Percentiles rank a stretch among this genome's conserved stretches.
phyloP scores from a whole-genome alignment of 2,888 invertebrate species.

The Heliconius ethilla region DNA sequence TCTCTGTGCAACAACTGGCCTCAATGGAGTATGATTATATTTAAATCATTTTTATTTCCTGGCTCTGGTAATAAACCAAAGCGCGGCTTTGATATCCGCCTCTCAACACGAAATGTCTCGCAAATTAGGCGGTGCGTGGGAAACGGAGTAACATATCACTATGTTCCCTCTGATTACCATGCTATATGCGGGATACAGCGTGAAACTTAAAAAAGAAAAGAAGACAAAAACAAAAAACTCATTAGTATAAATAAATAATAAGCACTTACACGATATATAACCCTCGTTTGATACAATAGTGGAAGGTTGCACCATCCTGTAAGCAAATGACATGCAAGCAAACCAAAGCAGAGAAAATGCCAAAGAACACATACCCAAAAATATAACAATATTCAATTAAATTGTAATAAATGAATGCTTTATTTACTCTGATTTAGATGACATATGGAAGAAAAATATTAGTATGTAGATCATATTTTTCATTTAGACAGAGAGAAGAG shows the following conservation, averaged over 20 bases:
- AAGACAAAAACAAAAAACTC: background rate
- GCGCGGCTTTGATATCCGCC: background rate
- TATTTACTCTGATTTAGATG: too few species aligned
- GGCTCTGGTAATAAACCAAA: background rate
- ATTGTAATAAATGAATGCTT: too few species aligned
- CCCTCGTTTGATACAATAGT: conserved; percentile 42
- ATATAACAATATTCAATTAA: background rate
- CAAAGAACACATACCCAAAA: background rate
- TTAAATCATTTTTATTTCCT: background rate
- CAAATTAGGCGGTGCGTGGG: background rate
- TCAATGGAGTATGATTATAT: too few species aligned
- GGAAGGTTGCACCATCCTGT: conserved; percentile 53
- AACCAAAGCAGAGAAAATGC: conserved; percentile 15
- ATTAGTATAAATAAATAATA: background rate
- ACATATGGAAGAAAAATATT: too few species aligned
- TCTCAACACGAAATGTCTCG: background rate
- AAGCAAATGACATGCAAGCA: conserved; percentile 46
- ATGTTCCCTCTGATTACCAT: background rate
- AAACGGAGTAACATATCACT: background rate
- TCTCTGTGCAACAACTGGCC: too few species aligned
- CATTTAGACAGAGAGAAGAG: too few species aligned
- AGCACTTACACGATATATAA: conserved; percentile 41
- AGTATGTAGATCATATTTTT: too few species aligned
- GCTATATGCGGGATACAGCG: background rate
- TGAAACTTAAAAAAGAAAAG: background rate